A percentile compares a stretch with the other conserved stretches of the same genome.
These are phyloP conservation scores for Melanophora roralis DNA, from an alignment of 2,888 invertebrate genomes.

Conservation along the genomic window DNA sequence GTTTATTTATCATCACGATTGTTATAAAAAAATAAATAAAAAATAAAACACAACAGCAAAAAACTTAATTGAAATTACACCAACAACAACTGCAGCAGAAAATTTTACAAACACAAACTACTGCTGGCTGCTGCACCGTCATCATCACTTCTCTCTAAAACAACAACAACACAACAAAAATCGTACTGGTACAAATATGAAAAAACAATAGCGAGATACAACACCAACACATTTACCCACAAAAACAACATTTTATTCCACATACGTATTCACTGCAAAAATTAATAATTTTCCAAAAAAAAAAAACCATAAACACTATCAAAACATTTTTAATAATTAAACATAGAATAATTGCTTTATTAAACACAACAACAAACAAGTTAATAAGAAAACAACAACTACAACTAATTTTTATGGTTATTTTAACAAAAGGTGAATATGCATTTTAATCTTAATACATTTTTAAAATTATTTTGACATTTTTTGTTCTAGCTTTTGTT, in stretches of 20 bases:
- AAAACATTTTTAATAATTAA: conserved; percentile 19
- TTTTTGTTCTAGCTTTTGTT: too few relatives aligned
- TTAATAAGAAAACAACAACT: background rate
- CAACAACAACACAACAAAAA: conserved; percentile 34
- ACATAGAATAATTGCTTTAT: conserved; percentile 4
- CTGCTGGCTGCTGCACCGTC: conserved; percentile 33
- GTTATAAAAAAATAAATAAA: conserved; percentile 12
- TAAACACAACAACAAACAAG: conserved; percentile 13
- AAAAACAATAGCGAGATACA: conserved; percentile 5
- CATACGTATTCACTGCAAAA: background rate
- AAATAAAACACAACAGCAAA: conserved; percentile 28
- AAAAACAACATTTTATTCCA: background rate
- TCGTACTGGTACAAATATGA: background rate
- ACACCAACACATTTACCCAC: conserved; percentile 10
- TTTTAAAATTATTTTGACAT: background rate
- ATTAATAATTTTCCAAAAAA: background rate
- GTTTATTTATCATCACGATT: conserved; percentile 43
- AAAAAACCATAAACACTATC: background rate
- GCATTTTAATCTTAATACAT: background rate
- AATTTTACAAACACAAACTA: conserved; percentile 38
- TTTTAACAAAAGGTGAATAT: conserved; percentile 44
- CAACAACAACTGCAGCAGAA: conserved; percentile 2
- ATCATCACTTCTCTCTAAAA: conserved; percentile 33
- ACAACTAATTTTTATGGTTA: conserved; percentile 9
- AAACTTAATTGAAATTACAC: conserved; percentile 34